phyloP scores from a whole-genome alignment of 2,888 invertebrate genomes.

The Eretmocerus hayati region DNA sequence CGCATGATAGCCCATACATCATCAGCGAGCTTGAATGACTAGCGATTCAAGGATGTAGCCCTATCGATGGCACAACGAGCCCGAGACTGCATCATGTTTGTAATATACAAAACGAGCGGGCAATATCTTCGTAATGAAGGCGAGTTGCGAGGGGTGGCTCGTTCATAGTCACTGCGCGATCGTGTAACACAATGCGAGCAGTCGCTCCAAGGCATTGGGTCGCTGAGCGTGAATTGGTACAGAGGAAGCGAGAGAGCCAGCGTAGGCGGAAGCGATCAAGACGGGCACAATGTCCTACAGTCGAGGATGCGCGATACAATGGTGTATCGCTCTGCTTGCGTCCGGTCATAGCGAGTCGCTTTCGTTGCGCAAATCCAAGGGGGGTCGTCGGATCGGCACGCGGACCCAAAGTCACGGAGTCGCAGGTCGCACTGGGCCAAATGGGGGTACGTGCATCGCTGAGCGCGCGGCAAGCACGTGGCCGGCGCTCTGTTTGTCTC shows the following conservation, averaged over 20 bases:
- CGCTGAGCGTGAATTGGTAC: too few species aligned
- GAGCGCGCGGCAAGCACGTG: background rate
- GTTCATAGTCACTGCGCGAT: too few species aligned
- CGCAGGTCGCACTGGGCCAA: background rate
- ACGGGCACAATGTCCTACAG: background rate
- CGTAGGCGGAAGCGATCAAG: background rate
- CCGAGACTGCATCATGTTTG: too few species aligned
- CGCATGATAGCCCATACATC: too few species aligned
- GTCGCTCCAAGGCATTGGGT: too few species aligned
- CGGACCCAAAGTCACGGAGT: background rate
- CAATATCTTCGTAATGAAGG: too few species aligned
- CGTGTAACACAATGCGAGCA: too few species aligned
- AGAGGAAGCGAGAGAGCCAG: background rate
- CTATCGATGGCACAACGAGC: too few species aligned
- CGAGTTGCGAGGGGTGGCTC: too few species aligned
- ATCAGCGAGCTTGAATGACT: too few species aligned
- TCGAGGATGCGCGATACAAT: background rate
- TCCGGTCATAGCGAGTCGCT: constrained; percentile 6
- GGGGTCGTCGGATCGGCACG: constrained; percentile 9
- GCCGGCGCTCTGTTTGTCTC: constrained; percentile 38
- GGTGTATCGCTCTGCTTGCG: background rate
- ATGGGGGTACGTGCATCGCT: background rate
- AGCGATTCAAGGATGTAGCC: too few species aligned
- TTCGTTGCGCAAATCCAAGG: constrained; percentile 33
- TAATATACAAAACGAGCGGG: too few species aligned